phyloP scores from a whole-genome alignment of 2,113 vertebrate genomes.

The Callorhinus ursinus region DNA sequence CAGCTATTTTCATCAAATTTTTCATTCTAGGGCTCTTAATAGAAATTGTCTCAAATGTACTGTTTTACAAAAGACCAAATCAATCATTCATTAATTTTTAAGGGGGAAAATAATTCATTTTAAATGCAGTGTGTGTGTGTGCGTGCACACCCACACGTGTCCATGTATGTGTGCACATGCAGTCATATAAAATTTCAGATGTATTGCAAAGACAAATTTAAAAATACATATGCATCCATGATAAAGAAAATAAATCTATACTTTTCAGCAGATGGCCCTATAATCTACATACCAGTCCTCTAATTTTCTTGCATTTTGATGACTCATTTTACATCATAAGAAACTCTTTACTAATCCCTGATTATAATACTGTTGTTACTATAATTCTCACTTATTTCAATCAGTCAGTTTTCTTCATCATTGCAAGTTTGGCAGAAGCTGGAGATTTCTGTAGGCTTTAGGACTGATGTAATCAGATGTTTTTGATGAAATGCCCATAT shows the following conservation, averaged over 20 bases:
- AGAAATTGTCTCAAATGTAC: neutral
- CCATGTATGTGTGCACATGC: neutral
- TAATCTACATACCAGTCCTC: constrained; percentile 74
- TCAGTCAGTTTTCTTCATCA: constrained; percentile 75
- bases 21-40: neutral
- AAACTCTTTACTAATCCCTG: constrained; percentile 55
- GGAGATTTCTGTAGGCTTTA: constrained; percentile 58
- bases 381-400: constrained; percentile 72
- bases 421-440: constrained; percentile 61
- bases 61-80: neutral
- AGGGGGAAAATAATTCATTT: neutral
- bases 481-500: constrained; percentile 22
- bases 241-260: constrained; percentile 67
- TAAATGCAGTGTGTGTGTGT: neutral
- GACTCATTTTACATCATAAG: constrained; percentile 65
- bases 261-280: constrained; percentile 74
- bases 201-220: constrained; percentile 24
- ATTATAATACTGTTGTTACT: constrained; percentile 64
- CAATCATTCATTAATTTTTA: neutral
- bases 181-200: constrained; percentile 10
- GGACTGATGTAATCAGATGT: constrained; percentile 64
- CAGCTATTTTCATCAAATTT: neutral
- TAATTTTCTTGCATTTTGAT: constrained; percentile 68
- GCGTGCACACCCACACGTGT: rapidly evolving
- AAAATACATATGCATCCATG: constrained; percentile 23